phyloP scores from a whole-genome alignment of 2,113 vertebrate species.

The Acanthisitta chloris region DNA sequence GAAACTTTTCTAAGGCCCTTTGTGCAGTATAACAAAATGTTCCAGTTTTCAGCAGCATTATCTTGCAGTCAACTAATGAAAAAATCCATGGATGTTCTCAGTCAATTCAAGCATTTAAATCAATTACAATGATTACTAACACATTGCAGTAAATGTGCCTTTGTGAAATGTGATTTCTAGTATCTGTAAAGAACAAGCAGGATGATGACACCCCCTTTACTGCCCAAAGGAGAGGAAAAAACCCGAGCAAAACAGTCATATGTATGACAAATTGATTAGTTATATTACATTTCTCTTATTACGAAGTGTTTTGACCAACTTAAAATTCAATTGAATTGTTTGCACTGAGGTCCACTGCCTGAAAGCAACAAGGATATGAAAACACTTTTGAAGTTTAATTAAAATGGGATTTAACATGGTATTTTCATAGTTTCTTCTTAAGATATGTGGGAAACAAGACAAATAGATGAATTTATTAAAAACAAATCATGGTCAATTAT shows the following conservation, averaged over 20 bases:
- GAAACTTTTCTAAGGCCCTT: background rate
- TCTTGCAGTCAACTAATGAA: background rate
- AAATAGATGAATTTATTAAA: background rate
- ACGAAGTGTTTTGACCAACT: background rate
- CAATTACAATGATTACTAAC: background rate
- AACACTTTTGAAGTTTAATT: constrained; percentile 18
- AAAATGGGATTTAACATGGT: background rate
- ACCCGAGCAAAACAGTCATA: background rate
- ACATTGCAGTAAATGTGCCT: background rate
- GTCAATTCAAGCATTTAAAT: constrained; percentile 8
- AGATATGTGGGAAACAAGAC: background rate
- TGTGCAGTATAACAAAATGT: background rate
- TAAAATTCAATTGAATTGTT: background rate
- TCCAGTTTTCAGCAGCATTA: background rate
- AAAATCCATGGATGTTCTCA: background rate
- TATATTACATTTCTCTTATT: background rate
- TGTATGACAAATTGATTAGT: background rate
- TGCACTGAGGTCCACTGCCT: background rate
- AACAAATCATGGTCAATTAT: background rate
- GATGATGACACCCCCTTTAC: background rate
- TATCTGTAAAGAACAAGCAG: background rate
- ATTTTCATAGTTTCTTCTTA: background rate
- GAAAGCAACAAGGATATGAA: background rate
- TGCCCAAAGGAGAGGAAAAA: background rate
- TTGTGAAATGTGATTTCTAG: background rate